These are phyloP conservation scores for Hypomecis atomaria DNA, from an alignment of 2,888 invertebrate species.

Conservation along the genomic window DNA sequence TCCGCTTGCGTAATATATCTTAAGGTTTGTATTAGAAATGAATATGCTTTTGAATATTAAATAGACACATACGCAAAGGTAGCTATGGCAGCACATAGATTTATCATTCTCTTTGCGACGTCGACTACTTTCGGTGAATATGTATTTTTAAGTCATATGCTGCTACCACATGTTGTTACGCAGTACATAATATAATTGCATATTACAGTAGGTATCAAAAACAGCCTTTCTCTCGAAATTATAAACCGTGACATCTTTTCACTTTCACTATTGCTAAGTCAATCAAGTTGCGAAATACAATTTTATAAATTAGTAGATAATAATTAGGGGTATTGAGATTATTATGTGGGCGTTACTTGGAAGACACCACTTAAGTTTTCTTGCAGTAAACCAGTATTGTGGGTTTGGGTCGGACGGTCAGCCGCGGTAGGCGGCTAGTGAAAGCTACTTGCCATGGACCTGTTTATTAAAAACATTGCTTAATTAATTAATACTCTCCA, in stretches of 20 bases:
- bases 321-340: slow-evolving; percentile 66
- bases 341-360: slow-evolving; percentile 51
- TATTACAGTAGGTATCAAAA: slow-evolving; percentile 54
- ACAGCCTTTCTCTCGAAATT: slow-evolving; percentile 76
- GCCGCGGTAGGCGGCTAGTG: slow-evolving; percentile 68
- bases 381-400: slow-evolving; percentile 54
- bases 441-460: slow-evolving; percentile 63
- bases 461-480: slow-evolving; percentile 63
- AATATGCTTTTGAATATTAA: background rate
- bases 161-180: slow-evolving; percentile 36
- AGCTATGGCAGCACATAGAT: background rate
- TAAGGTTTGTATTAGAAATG: background rate
- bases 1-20: slow-evolving; percentile 1
- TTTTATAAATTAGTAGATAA: slow-evolving; percentile 64
- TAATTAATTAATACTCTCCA: slow-evolving; percentile 59
- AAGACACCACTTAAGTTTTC: slow-evolving; percentile 44
- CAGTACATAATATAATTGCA: slow-evolving; percentile 47
- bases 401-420: slow-evolving; percentile 47
- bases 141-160: background rate
- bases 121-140: background rate
- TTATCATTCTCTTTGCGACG: background rate
- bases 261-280: slow-evolving; percentile 77
- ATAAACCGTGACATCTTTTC: slow-evolving; percentile 77
- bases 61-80: background rate
- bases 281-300: slow-evolving; percentile 72